Conservation (phyloP, 2,797 vertebrate genomes). For the Sparus aurata region DNA sequence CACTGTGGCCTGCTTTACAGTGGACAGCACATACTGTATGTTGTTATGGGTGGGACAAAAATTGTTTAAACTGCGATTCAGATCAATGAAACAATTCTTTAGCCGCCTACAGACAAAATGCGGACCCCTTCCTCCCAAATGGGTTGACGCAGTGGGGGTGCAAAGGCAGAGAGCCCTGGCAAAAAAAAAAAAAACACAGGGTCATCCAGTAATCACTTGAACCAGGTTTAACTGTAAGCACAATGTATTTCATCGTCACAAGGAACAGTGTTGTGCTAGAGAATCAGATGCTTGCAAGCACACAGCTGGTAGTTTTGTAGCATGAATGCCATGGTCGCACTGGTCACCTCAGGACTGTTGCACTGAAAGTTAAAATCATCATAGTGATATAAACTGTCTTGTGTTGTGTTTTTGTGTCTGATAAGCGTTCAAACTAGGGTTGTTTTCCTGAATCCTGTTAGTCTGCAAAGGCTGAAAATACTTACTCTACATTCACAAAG, state of each 20-base stretch:
- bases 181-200: background rate
- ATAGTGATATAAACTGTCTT: background rate
- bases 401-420: background rate
- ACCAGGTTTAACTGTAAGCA: background rate
- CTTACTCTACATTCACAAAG: conserved; percentile 56
- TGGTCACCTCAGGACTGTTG: background rate
- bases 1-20: conserved; percentile 10
- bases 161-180: background rate
- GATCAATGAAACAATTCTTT: background rate
- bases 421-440: background rate
- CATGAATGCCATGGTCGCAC: background rate
- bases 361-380: background rate
- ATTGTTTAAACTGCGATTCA: background rate
- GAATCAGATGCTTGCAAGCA: background rate
- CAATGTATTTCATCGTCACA: background rate
- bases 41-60: background rate
- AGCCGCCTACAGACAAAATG: background rate
- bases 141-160: background rate
- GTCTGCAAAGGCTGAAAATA: conserved; percentile 38
- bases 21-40: background rate
- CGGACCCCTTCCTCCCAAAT: background rate
- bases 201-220: background rate
- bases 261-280: background rate
- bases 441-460: conserved; percentile 4
- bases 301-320: background rate